Conservation (phyloP, 2,888 invertebrate genomes). For the Saturnia japonica region DNA sequence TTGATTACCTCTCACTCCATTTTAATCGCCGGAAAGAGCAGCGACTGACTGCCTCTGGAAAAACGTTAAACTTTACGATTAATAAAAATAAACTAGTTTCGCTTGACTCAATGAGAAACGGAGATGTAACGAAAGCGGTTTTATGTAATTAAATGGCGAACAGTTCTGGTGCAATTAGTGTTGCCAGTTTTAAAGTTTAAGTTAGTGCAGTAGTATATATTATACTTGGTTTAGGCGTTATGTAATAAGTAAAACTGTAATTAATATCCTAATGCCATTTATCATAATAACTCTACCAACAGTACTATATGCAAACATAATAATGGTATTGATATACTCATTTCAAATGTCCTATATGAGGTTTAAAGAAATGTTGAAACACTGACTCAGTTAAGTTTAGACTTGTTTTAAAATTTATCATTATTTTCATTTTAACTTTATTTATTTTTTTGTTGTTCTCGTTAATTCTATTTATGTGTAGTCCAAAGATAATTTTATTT, state of each 20-base stretch:
- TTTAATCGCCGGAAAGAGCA: background rate
- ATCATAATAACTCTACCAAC: too few relatives aligned
- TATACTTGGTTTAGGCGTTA: background rate
- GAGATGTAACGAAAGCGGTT: background rate
- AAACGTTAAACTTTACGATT: slow-evolving; percentile 1
- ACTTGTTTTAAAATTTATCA: too few relatives aligned
- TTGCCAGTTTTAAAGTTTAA: background rate
- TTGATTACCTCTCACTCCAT: background rate
- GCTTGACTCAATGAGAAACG: slow-evolving; percentile 1
- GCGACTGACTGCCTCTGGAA: background rate
- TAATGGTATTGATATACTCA: too few relatives aligned
- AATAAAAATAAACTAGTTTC: slow-evolving; percentile 4
- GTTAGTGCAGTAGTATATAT: background rate
- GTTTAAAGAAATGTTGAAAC: too few relatives aligned
- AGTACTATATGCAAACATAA: too few relatives aligned
- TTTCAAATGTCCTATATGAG: too few relatives aligned
- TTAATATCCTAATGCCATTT: background rate
- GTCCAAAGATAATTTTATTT: too few relatives aligned
- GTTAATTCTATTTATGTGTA: too few relatives aligned
- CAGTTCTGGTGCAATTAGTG: slow-evolving; percentile 3
- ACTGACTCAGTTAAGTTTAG: too few relatives aligned
- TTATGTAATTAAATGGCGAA: background rate
- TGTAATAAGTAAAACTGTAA: background rate
- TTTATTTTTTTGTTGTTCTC: too few relatives aligned
- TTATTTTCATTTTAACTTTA: too few relatives aligned